Evolutionary conservation across 2,888 invertebrate genomes (phyloP).

Genomic region (Sphinx pinastri): DNA sequence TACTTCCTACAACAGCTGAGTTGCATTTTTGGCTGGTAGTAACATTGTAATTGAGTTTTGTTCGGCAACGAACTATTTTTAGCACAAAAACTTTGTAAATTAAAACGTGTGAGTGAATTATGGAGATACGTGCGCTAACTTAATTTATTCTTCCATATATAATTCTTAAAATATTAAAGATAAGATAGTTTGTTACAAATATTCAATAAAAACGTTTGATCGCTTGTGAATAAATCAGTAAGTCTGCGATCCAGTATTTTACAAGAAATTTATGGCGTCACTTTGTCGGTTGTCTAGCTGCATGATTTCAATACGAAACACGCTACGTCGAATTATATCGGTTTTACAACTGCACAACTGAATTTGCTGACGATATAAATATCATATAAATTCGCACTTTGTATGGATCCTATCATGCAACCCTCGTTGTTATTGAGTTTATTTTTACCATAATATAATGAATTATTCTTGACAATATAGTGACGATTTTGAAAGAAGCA

Average conservation of each 20-base stretch:
- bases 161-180: not conserved
- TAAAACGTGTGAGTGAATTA: too few species aligned
- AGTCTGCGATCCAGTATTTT: not conserved
- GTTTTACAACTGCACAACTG: not conserved
- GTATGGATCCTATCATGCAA: not conserved
- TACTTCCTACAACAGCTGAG: not conserved
- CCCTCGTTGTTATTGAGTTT: not conserved
- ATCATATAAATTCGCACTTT: slow-evolving; percentile 1
- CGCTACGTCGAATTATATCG: not conserved
- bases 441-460: too few species aligned
- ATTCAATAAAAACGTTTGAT: not conserved
- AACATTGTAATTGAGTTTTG: too few species aligned
- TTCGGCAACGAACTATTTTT: too few species aligned
- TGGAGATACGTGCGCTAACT: too few species aligned
- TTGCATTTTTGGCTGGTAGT: not conserved
- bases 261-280: slow-evolving; percentile 9
- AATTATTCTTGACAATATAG: not conserved
- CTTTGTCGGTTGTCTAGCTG: slow-evolving; percentile 1
- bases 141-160: too few species aligned
- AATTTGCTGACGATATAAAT: slow-evolving; percentile 1
- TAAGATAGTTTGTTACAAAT: not conserved
- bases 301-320: not conserved
- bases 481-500: too few species aligned
- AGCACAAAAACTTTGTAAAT: too few species aligned
- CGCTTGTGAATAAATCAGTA: not conserved